A percentile compares a stretch with the other conserved stretches of the same genome.
Conservation (phyloP, 1,140 invertebrate genomes). For the Zaprionus inermis region DNA sequence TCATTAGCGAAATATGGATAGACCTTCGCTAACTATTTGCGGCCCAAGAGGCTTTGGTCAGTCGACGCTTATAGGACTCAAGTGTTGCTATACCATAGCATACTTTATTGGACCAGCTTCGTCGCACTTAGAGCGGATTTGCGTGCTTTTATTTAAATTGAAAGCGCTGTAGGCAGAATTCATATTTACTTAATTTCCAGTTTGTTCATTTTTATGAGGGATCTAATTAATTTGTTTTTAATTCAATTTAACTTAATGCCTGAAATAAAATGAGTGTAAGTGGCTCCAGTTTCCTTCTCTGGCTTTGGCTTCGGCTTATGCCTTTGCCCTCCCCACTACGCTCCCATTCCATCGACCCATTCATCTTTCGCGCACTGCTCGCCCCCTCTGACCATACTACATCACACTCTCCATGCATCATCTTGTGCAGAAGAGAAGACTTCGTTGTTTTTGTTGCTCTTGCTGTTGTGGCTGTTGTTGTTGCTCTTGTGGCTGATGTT, state of each 20-base stretch:
- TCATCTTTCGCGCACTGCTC: slow-evolving; percentile 5
- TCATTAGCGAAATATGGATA: neutral
- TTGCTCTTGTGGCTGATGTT: slow-evolving; percentile 28
- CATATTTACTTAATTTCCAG: slow-evolving; percentile 41
- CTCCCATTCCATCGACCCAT: neutral
- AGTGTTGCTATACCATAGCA: neutral
- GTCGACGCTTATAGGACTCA: neutral
- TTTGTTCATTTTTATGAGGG: slow-evolving; percentile 61
- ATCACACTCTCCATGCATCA: slow-evolving; percentile 40
- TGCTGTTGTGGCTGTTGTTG: slow-evolving; percentile 17
- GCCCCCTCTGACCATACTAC: slow-evolving; percentile 6
- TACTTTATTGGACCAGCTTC: neutral
- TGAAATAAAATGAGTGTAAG: slow-evolving; percentile 41
- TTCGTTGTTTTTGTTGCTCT: slow-evolving; percentile 17
- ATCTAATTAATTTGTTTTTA: slow-evolving; percentile 83
- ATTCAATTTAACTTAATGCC: slow-evolving; percentile 80
- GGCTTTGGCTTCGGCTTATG: neutral
- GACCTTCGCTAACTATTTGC: neutral
- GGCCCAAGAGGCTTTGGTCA: neutral
- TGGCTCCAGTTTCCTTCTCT: slow-evolving; percentile 12
- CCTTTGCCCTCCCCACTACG: neutral
- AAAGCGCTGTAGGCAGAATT: slow-evolving; percentile 14
- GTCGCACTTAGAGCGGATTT: neutral
- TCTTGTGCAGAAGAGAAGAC: slow-evolving; percentile 40
- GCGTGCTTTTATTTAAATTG: neutral